phyloP scores from a whole-genome alignment of 2,113 vertebrate species.

The Ursus arctos region DNA sequence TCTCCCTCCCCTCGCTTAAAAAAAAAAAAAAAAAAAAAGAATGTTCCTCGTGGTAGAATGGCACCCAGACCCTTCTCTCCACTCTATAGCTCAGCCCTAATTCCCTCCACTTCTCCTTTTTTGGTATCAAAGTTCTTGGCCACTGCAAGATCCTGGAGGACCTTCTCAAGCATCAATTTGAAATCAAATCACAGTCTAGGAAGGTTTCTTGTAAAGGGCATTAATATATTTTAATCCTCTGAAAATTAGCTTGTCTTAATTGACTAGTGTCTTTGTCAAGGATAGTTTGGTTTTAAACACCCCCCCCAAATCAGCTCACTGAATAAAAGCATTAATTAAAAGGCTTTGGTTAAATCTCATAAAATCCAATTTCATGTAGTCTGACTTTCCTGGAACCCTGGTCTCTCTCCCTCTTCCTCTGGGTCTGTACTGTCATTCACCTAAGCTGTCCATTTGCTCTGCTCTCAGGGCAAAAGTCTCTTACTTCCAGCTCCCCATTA shows the following conservation, averaged over 20 bases:
- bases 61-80: not conserved
- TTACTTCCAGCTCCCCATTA: not conserved
- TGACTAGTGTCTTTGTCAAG: slow-evolving; percentile 17
- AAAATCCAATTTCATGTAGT: not conserved
- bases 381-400: not conserved
- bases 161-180: not conserved
- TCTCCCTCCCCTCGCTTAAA: not conserved
- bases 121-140: not conserved
- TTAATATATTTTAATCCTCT: slow-evolving; percentile 26
- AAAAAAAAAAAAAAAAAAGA: not conserved
- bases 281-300: slow-evolving; percentile 33
- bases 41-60: not conserved
- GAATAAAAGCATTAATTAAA: slow-evolving; percentile 23
- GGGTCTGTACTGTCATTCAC: not conserved
- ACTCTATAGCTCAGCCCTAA: not conserved
- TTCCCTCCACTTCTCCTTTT: not conserved
- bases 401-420: not conserved
- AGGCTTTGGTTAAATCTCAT: not conserved
- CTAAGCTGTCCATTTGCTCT: not conserved
- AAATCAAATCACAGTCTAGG: not conserved
- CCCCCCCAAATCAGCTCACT: not conserved
- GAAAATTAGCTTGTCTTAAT: not conserved
- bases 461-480: not conserved
- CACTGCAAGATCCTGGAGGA: not conserved
- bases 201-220: not conserved